Evolutionary conservation across 1,140 invertebrate genomes (phyloP), one percentile per base, ranked within the genome.

Genomic region (Drosophila quadrilineata): DNA sequence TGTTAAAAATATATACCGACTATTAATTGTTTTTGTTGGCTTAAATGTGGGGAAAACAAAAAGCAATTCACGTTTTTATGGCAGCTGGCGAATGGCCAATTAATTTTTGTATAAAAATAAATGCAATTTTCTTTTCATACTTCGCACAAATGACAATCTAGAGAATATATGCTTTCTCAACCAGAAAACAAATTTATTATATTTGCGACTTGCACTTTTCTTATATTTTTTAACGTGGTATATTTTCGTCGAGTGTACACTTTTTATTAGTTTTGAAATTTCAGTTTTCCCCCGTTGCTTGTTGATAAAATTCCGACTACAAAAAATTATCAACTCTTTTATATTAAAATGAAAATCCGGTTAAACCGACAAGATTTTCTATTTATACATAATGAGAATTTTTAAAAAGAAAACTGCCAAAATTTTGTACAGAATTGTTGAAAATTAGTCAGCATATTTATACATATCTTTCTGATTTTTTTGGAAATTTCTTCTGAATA

Each of bases 91-190:
- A 26, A 43, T 38, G 28, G 48, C 77, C 77, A 84, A 84, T 84
- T 85, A 84, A 84, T 70, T n/a, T n/a, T 71, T 66, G 62, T 77
- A 71, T 85, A 84, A 77, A 84, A 84, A 84, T 84, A 84, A 82
- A 84, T 84, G 36, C 68, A 59, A 69, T 64, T 65, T 54, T 48
- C 33, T 59, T 76, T 50, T 52, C 67, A 50, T 46, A 38, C 54
- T 24, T 4, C 6, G 16, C 22, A 35, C n/a, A n/a, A n/a, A n/a
- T n/a, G n/a, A n/a, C n/a, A n/a, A n/a, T n/a, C n/a, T n/a, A n/a
- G n/a, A n/a, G n/a, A n/a, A n/a, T n/a, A n/a, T n/a, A n/a, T n/a
- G n/a, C n/a, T n/a, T n/a, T n/a, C n/a, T n/a, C n/a, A n/a, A n/a
- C n/a, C n/a, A n/a, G n/a, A n/a, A n/a, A n/a, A n/a, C n/a, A n/a